phyloP scores from a whole-genome alignment of 2,797 vertebrate genomes.

The Crypturellus tataupa region DNA sequence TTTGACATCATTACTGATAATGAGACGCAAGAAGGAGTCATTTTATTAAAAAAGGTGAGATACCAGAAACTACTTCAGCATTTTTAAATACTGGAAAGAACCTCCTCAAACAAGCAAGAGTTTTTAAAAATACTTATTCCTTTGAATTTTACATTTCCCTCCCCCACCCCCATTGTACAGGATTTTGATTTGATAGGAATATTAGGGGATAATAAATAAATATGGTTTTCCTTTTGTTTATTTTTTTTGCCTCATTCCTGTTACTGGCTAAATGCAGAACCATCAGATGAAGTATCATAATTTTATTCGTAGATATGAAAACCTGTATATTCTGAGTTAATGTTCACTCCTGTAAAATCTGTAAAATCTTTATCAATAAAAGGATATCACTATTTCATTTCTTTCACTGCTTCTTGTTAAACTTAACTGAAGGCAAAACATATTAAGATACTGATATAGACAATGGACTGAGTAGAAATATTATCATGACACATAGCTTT shows the following conservation, averaged over 20 bases:
- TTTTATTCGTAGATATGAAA: background rate
- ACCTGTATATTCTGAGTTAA: background rate
- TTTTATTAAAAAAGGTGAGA: constrained; percentile 89
- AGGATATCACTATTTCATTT: background rate
- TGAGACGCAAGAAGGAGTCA: constrained; percentile 91
- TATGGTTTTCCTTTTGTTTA: background rate
- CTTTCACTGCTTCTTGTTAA: background rate
- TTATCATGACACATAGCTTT: background rate
- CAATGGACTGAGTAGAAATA: background rate
- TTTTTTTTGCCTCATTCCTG: background rate
- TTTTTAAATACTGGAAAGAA: background rate
- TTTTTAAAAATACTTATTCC: background rate
- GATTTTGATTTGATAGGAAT: background rate
- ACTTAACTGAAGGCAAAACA: background rate
- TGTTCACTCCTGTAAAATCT: background rate
- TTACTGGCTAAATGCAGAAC: background rate
- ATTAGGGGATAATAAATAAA: background rate
- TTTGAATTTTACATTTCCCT: too few species aligned
- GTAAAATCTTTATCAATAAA: constrained; percentile 6
- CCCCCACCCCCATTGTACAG: background rate
- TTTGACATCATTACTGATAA: constrained; percentile 89
- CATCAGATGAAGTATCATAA: background rate
- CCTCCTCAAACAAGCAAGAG: background rate
- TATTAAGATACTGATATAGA: background rate
- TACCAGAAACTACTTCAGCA: background rate